Percentiles rank a stretch among this genome's conserved stretches.
Conservation (phyloP, 1,140 invertebrate genomes). For the Watersipora subatra region DNA sequence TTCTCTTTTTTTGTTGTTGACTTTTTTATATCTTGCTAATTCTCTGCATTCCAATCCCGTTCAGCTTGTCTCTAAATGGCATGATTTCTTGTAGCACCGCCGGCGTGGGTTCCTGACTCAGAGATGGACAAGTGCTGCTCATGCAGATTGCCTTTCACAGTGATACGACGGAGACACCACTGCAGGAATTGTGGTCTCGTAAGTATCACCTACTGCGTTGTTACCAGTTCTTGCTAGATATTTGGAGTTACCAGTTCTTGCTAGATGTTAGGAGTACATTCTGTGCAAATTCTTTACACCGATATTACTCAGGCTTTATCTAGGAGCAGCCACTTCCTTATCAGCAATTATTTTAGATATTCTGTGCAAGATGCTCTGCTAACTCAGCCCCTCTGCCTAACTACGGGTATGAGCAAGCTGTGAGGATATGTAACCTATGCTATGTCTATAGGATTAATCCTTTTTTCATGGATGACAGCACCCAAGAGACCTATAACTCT, state of each 20-base stretch:
- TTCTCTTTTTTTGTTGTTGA: too few relatives aligned
- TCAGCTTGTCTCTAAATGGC: too few relatives aligned
- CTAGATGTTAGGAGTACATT: too few relatives aligned
- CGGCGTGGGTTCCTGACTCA: conserved; percentile 72
- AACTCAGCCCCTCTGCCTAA: conserved; percentile 82
- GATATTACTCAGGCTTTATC: too few relatives aligned
- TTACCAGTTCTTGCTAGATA: too few relatives aligned
- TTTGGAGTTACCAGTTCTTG: too few relatives aligned
- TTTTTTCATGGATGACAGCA: conserved; percentile 21
- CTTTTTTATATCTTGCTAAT: too few relatives aligned
- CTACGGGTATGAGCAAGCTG: conserved; percentile 77
- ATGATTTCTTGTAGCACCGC: conserved; percentile 47
- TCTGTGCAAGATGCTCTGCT: conserved; percentile 80
- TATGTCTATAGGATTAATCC: conserved; percentile 46
- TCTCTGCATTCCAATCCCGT: too few relatives aligned
- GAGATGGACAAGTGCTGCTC: conserved; percentile 75
- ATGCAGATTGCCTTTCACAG: conserved; percentile 77
- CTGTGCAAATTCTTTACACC: too few relatives aligned
- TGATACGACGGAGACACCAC: conserved; percentile 84
- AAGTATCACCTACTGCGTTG: too few relatives aligned
- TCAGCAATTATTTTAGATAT: conserved; percentile 54
- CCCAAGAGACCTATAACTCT: not conserved
- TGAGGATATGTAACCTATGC: conserved; percentile 85
- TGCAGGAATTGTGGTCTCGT: conserved; percentile 77
- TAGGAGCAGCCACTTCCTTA: too few relatives aligned